Evolutionary conservation across 2,113 vertebrate genomes (phyloP).

Genomic region (Hyaena hyaena): DNA sequence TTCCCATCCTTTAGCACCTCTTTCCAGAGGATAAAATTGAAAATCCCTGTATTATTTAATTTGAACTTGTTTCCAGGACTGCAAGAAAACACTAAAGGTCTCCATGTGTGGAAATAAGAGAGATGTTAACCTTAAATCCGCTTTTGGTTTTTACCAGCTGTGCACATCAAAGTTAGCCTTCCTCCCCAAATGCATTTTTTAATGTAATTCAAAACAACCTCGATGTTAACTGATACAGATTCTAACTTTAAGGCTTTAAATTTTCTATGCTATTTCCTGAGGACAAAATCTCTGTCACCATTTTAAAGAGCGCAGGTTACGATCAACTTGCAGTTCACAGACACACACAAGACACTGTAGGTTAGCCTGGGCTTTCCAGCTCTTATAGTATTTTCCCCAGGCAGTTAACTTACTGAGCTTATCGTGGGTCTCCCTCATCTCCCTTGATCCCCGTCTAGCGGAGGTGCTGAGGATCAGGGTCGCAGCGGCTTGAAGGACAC

Average conservation of each 20-base stretch:
- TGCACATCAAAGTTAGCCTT: background rate
- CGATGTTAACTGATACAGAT: slow-evolving; percentile 4
- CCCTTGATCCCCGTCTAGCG: background rate
- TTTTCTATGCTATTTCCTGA: background rate
- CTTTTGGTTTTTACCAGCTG: background rate
- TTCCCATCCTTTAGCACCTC: background rate
- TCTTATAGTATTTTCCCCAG: background rate
- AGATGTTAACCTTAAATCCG: background rate
- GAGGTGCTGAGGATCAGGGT: background rate
- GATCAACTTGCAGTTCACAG: background rate
- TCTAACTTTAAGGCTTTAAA: background rate
- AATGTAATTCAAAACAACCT: slow-evolving; percentile 13
- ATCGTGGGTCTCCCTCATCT: background rate
- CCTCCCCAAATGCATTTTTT: background rate
- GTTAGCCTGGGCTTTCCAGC: background rate
- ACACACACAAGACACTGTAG: background rate
- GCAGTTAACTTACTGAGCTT: background rate
- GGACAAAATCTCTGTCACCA: background rate
- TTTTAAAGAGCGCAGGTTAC: slow-evolving; percentile 18
- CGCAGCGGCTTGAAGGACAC: background rate
- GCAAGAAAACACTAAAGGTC: background rate
- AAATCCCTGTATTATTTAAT: background rate
- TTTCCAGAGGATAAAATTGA: background rate
- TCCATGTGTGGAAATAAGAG: background rate
- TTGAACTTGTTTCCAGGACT: background rate